These are phyloP conservation scores for Nezara viridula DNA, from an alignment of 2,888 invertebrate genomes.

Conservation along the genomic window DNA sequence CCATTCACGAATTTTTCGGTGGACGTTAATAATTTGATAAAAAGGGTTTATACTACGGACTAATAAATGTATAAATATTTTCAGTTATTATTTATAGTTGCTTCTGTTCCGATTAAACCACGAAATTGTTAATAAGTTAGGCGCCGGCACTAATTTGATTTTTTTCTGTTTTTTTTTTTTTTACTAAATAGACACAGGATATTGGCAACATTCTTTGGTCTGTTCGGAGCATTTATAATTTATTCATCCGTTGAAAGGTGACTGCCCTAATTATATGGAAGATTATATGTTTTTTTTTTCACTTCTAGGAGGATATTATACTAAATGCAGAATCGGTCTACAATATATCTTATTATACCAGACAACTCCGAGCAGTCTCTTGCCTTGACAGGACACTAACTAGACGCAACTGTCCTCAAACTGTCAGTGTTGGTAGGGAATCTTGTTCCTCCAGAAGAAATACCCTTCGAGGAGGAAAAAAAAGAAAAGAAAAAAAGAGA, in stretches of 20 bases:
- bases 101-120: background rate
- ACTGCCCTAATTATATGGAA: background rate
- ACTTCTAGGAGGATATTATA: background rate
- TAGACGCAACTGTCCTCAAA: slow-evolving; percentile 13
- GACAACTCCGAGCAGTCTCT: background rate
- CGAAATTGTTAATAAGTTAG: background rate
- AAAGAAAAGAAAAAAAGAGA: background rate
- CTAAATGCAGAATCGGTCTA: background rate
- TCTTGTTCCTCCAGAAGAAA: background rate
- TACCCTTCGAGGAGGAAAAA: background rate
- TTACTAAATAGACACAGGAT: background rate
- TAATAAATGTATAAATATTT: no score
- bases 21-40: no score
- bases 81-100: background rate
- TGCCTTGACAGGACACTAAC: background rate
- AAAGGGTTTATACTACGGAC: no score
- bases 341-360: slow-evolving; percentile 1
- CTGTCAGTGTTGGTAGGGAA: background rate
- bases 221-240: background rate
- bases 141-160: background rate
- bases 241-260: background rate
- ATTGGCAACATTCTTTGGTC: background rate
- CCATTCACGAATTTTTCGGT: no score
- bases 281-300: background rate
- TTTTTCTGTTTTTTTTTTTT: background rate